A percentile compares a stretch with the other conserved stretches of the same genome.
Evolutionary conservation across 2,113 vertebrate genomes (phyloP).

Genomic region (Trichechus manatus): DNA sequence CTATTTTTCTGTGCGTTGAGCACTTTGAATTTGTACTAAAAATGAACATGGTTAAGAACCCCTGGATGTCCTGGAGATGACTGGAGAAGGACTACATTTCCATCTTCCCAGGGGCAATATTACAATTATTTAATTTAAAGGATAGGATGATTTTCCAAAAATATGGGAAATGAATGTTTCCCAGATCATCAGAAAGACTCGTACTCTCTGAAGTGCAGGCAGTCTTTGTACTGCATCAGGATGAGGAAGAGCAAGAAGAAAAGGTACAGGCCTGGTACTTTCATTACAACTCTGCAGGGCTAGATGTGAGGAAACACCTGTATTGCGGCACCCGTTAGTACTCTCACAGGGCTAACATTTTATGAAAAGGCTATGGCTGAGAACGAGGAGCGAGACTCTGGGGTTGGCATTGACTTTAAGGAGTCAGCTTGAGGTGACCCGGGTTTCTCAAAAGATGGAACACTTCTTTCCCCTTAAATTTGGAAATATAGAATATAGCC

Average conservation of each 20-base stretch:
- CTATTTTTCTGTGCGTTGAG: background rate
- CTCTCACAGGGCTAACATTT: background rate
- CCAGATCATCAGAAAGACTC: constrained; percentile 25
- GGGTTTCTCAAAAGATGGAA: constrained; percentile 13
- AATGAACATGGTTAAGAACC: background rate
- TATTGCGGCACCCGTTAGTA: background rate
- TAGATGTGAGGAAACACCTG: background rate
- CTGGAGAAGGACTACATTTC: constrained; percentile 23
- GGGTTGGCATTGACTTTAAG: background rate
- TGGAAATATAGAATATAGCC: background rate
- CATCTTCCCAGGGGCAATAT: constrained; percentile 18
- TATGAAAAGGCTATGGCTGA: background rate
- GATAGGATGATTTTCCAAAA: background rate
- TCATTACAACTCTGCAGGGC: background rate
- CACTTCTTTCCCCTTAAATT: constrained; percentile 11
- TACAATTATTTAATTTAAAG: constrained; percentile 46
- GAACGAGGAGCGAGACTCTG: background rate
- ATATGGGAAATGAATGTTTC: background rate
- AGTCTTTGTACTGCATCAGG: background rate
- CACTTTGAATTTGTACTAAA: background rate
- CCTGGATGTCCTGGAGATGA: background rate
- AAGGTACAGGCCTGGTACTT: background rate
- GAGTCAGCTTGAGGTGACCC: background rate
- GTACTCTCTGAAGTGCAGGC: constrained; percentile 12
- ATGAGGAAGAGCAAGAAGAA: background rate